Conservation (phyloP, 2,888 invertebrate species). For the Zelleria hepariella region DNA sequence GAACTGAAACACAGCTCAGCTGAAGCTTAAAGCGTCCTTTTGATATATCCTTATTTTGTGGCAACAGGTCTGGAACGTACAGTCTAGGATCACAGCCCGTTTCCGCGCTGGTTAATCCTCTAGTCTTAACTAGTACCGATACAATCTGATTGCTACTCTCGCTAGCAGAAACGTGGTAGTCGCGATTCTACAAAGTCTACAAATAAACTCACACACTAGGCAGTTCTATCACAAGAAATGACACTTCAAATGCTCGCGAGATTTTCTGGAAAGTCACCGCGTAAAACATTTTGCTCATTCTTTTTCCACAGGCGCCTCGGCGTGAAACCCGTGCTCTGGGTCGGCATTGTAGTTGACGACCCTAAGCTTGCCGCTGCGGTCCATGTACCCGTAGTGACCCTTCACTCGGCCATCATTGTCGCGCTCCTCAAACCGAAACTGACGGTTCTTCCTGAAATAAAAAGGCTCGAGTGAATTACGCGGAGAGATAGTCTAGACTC, state of each 20-base stretch:
- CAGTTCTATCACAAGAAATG: not conserved
- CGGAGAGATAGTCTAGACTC: too few species aligned
- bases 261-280: not conserved
- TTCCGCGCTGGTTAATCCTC: not conserved
- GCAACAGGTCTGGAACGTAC: not conserved
- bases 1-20: not conserved
- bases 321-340: constrained; percentile 79
- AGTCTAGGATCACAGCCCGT: not conserved
- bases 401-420: constrained; percentile 82
- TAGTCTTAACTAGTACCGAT: not conserved
- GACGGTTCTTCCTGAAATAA: constrained; percentile 79
- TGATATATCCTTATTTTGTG: not conserved
- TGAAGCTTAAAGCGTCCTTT: not conserved
- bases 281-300: not conserved
- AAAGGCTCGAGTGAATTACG: not conserved
- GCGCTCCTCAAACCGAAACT: constrained; percentile 85
- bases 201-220: not conserved
- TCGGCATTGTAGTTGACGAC: constrained; percentile 83
- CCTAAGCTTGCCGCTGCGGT: constrained; percentile 81
- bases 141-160: not conserved
- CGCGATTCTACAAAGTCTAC: too few species aligned
- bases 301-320: constrained; percentile 37
- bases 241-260: not conserved
- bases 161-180: too few species aligned
- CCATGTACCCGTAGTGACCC: constrained; percentile 86